Percentiles rank a stretch among this genome's conserved stretches.
These are phyloP conservation scores for Heterodera filipjevi DNA, from an alignment of 2,888 invertebrate genomes.

Conservation along the genomic window DNA sequence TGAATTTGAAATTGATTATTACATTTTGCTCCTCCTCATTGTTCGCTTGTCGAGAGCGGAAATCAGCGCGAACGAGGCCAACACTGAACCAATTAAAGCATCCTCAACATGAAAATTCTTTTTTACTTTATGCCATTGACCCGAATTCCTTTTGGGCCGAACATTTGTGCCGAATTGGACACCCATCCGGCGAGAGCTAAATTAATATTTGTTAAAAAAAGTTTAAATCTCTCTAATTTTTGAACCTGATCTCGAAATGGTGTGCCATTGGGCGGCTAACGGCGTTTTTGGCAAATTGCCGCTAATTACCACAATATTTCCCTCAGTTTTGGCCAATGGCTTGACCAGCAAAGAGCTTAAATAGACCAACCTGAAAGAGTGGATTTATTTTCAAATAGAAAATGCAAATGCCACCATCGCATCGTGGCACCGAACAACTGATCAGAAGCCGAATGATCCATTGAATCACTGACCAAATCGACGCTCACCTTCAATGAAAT, in stretches of 20 bases:
- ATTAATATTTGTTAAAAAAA: not conserved
- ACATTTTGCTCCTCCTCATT: not conserved
- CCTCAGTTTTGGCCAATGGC: not conserved
- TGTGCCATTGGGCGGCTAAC: slow-evolving; percentile 5
- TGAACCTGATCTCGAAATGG: not conserved
- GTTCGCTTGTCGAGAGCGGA: slow-evolving; percentile 10
- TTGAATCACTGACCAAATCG: not conserved
- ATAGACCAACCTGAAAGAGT: not conserved
- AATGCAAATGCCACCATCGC: not conserved
- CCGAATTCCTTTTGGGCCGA: slow-evolving; percentile 10
- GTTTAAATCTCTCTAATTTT: not conserved
- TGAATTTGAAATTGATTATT: too few species aligned
- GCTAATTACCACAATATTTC: not conserved
- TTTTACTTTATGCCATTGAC: not conserved
- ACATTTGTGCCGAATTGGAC: slow-evolving; percentile 1
- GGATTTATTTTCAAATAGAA: not conserved
- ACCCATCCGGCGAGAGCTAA: slow-evolving; percentile 5
- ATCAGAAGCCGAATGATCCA: not conserved
- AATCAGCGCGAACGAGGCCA: not conserved
- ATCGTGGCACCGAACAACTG: not conserved
- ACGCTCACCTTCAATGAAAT: not conserved
- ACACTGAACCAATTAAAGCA: not conserved
- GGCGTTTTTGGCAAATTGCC: not conserved
- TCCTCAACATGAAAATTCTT: not conserved
- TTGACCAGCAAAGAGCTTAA: not conserved